Evolutionary conservation across 1,140 invertebrate species (phyloP), one percentile per base, ranked within the genome.

Genomic region (Maconellicoccus hirsutus): DNA sequence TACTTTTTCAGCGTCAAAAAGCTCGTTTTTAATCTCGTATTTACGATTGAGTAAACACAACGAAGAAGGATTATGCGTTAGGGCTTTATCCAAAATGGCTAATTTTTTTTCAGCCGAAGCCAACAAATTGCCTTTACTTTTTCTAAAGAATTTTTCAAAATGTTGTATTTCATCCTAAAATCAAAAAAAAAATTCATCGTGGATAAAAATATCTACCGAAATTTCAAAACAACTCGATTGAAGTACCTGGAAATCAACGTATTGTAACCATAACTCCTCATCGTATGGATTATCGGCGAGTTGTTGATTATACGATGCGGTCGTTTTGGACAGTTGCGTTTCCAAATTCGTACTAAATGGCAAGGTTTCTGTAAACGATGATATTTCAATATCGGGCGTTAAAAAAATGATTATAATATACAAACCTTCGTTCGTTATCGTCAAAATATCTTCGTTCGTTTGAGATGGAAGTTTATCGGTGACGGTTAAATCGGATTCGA

Each of bases 221-320:
- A 8, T 52, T 12, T 6, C 3, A 52, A 52, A 16, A 52, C 42
- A 19, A 52, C 29, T 52, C 42, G 42, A 52, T 8, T 4, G 16
- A 33, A 66, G 76, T 80, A 85, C 82, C 75, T 86, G 84, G 77
- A 84, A 83, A 25, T 82, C 74, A 8, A 84, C 75, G 75, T 85
- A 86, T 75, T 86, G 77, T 42, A 86, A 75, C 81, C 85, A 86
- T 23, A 80, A 73, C 61, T 82, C 72, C 38, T 85, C 74, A 77
- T 86, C 78, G 38, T 78, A 74, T 22, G 84, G 82, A 73, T 82
- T 76, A 71, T 84, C 77, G 14, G 76, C 69, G 22, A 86, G 75
- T 71, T 77, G 76, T 76, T 80, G 76, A 75, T 86, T 86, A 75
- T 80, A 85, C 70, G 78, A 76, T 76, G 79, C 78, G 38, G 81